Conservation (phyloP, 2,797 vertebrate species). For the Botia kubotai region DNA sequence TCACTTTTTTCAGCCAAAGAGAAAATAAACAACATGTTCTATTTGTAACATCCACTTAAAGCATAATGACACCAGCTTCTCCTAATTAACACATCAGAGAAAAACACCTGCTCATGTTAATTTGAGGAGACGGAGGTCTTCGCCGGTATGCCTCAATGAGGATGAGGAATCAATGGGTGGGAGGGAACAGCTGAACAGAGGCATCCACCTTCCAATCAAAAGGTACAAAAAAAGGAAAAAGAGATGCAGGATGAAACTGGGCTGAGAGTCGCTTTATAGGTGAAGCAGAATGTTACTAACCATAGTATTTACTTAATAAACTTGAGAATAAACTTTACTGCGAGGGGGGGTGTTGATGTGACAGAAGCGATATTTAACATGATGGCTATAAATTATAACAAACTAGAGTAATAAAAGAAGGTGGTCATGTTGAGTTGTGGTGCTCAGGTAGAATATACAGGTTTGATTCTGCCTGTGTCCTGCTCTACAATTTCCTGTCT, state of each 20-base stretch:
- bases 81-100: constrained; percentile 86
- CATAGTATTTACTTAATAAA: background rate
- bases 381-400: background rate
- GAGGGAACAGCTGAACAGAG: constrained; percentile 63
- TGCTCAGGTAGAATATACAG: background rate
- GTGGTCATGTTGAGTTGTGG: background rate
- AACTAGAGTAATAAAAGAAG: background rate
- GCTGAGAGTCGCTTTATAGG: background rate
- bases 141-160: constrained; percentile 62
- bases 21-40: constrained; percentile 75
- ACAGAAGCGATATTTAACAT: background rate
- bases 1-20: constrained; percentile 73
- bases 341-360: background rate
- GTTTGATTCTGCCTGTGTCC: background rate
- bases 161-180: constrained; percentile 60
- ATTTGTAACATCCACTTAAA: constrained; percentile 87
- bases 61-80: constrained; percentile 86
- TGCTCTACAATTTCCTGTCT: background rate
- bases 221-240: constrained; percentile 43
- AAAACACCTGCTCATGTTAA: constrained; percentile 86
- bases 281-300: constrained; percentile 7
- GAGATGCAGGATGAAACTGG: background rate
- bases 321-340: constrained; percentile 7
- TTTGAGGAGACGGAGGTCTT: constrained; percentile 71
- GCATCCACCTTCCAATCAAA: constrained; percentile 56